A percentile compares a stretch with the other conserved stretches of the same genome.
Evolutionary conservation across 2,888 invertebrate species (phyloP).

Genomic region (Allophyes oxyacanthae): DNA sequence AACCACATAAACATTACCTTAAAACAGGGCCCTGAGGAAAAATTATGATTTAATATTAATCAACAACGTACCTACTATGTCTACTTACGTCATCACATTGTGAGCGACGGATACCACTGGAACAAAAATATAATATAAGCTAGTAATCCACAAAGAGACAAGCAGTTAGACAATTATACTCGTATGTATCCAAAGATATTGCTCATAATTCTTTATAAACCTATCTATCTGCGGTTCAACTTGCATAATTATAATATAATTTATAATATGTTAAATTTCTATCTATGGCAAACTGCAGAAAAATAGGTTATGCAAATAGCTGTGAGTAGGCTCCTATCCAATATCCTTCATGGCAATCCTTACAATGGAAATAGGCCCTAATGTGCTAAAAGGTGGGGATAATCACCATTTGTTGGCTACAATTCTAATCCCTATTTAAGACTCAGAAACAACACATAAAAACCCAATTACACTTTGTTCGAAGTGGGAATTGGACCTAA

Average conservation of each 20-base stretch:
- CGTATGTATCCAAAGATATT: no score
- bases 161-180: no score
- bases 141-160: no score
- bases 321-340: no score
- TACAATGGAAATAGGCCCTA: neutral
- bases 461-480: conserved; percentile 42
- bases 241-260: no score
- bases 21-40: neutral
- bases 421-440: conserved; percentile 28
- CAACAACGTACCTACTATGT: neutral
- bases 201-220: no score
- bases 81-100: conserved; percentile 46
- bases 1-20: no score
- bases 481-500: conserved; percentile 32
- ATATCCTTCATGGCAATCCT: no score
- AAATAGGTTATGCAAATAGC: no score
- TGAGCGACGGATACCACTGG: conserved; percentile 36
- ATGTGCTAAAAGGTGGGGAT: conserved; percentile 1
- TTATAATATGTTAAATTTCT: no score
- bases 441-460: conserved; percentile 22
- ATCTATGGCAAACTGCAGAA: no score
- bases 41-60: neutral
- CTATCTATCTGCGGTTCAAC: no score
- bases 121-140: conserved; percentile 22
- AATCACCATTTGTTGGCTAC: conserved; percentile 16